Evolutionary conservation across 1,140 invertebrate genomes (phyloP).

Genomic region (Drosophila nebulosa): DNA sequence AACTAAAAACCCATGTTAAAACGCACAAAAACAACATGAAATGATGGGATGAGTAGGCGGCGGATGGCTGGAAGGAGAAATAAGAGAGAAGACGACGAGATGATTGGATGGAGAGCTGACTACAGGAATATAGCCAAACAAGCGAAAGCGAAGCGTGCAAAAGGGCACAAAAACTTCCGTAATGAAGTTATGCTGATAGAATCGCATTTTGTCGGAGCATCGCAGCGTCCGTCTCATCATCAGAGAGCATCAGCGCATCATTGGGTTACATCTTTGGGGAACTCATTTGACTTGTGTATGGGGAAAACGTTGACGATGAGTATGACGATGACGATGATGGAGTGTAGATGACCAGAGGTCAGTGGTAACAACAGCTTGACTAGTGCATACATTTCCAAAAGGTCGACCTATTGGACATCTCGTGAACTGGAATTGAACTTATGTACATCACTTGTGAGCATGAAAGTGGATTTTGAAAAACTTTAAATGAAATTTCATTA

Average conservation of each 20-base stretch:
- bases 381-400: not conserved
- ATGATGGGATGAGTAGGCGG: slow-evolving; percentile 3
- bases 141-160: slow-evolving; percentile 18
- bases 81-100: no score
- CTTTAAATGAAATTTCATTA: not conserved
- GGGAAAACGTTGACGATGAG: slow-evolving; percentile 10
- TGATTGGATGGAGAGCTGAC: not conserved
- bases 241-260: slow-evolving; percentile 14
- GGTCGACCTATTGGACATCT: not conserved
- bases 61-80: not conserved
- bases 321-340: not conserved
- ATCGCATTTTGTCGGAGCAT: slow-evolving; percentile 62
- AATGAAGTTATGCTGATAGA: slow-evolving; percentile 79
- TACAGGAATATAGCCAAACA: not conserved
- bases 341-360: not conserved
- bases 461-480: no score
- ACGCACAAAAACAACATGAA: slow-evolving; percentile 52
- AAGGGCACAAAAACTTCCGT: slow-evolving; percentile 54
- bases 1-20: slow-evolving; percentile 69
- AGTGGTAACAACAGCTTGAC: not conserved
- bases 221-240: slow-evolving; percentile 3
- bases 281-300: slow-evolving; percentile 3
- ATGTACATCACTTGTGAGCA: no score
- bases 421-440: no score
- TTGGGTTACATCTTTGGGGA: slow-evolving; percentile 1